A percentile compares a stretch with the other conserved stretches of the same genome.
These are phyloP conservation scores for Drosophila orosa DNA, from an alignment of 1,140 invertebrate genomes.

Conservation along the genomic window DNA sequence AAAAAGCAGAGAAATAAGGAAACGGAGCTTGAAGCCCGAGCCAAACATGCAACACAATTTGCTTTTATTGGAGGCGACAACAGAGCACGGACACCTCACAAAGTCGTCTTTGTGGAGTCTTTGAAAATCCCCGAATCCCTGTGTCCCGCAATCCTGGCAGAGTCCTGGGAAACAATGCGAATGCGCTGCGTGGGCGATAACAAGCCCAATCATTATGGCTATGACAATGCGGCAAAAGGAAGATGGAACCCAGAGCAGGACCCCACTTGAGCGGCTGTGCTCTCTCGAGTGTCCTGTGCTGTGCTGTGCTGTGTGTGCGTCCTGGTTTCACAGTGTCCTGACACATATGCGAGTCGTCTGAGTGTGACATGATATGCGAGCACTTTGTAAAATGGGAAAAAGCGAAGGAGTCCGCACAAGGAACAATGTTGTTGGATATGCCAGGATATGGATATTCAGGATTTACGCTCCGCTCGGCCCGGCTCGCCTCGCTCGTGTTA, in stretches of 20 bases:
- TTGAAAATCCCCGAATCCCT: conserved; percentile 22
- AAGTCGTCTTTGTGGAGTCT: conserved; percentile 33
- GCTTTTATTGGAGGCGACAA: conserved; percentile 79
- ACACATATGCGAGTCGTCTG: conserved; percentile 80
- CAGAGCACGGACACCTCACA: conserved; percentile 23
- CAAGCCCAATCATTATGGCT: conserved; percentile 80
- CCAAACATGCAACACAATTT: conserved; percentile 80
- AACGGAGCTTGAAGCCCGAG: conserved; percentile 45
- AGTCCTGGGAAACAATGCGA: conserved; percentile 69
- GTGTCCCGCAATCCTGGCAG: conserved; percentile 8
- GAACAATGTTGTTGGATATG: conserved; percentile 64
- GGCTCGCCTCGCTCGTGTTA: conserved; percentile 41
- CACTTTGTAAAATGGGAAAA: conserved; percentile 83
- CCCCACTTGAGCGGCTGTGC: conserved; percentile 51
- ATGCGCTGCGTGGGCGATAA: conserved; percentile 75
- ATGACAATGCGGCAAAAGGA: conserved; percentile 52
- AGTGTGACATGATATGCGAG: conserved; percentile 83
- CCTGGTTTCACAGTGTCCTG: conserved; percentile 59
- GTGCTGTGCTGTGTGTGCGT: conserved; percentile 20
- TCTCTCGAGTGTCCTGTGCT: conserved; percentile 52
- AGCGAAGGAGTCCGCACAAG: conserved; percentile 20
- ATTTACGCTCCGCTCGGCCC: conserved; percentile 66
- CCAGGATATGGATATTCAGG: conserved; percentile 71
- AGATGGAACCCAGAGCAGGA: conserved; percentile 37
- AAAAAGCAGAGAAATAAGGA: conserved; percentile 1